phyloP scores from a whole-genome alignment of 2,113 vertebrate species.

The Octodon degus region DNA sequence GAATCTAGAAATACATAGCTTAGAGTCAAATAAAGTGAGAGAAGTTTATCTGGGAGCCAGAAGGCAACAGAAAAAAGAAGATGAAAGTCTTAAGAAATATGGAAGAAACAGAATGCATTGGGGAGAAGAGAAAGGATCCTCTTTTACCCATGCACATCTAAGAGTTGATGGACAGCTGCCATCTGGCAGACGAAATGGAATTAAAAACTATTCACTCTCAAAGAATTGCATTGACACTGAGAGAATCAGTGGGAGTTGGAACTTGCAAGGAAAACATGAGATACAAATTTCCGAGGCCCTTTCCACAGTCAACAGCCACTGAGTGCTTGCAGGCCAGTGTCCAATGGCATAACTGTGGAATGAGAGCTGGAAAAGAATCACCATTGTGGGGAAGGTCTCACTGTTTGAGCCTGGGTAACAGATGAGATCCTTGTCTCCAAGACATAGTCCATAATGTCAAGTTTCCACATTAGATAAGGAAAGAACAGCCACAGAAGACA shows the following conservation, averaged over 20 bases:
- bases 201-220: not conserved
- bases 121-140: not conserved
- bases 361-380: not conserved
- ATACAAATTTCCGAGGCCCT: not conserved
- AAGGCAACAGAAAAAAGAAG: not conserved
- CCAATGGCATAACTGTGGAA: not conserved
- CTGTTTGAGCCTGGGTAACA: not conserved
- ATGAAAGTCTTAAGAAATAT: not conserved
- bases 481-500: not conserved
- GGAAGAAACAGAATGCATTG: not conserved
- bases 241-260: not conserved
- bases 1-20: not conserved
- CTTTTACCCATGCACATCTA: not conserved
- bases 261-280: not conserved
- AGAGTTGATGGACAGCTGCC: not conserved
- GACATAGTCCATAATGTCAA: not conserved
- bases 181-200: not conserved
- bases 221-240: not conserved
- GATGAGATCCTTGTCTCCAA: not conserved
- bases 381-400: not conserved
- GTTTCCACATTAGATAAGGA: not conserved
- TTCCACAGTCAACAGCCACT: not conserved
- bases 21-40: not conserved
- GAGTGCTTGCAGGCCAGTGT: not conserved
- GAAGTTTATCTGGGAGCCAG: not conserved